A percentile compares a stretch with the other conserved stretches of the same genome.
Evolutionary conservation across 23 tunicate genomes (phyloP).

Genomic region (Trididemnum clinides): DNA sequence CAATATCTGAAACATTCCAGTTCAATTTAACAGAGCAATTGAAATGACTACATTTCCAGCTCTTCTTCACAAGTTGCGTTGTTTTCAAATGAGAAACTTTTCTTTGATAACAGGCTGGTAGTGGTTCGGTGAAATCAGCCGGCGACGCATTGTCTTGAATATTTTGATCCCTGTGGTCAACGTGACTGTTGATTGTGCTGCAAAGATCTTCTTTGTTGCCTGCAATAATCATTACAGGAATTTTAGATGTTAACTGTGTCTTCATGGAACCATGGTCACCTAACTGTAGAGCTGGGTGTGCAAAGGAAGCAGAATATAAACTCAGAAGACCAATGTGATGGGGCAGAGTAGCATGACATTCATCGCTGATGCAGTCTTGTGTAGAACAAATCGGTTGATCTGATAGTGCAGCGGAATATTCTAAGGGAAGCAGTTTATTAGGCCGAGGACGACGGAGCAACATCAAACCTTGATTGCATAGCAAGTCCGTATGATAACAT

Average conservation of each 20-base stretch:
- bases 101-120: background rate
- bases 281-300: background rate
- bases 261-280: background rate
- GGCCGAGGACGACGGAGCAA: too few relatives aligned
- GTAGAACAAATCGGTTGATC: too few relatives aligned
- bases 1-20: constrained; percentile 33
- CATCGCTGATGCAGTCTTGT: too few relatives aligned
- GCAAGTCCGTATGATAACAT: too few relatives aligned
- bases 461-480: too few relatives aligned
- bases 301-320: constrained; percentile 4
- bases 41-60: constrained; percentile 34
- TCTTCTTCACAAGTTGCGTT: constrained; percentile 17
- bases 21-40: constrained; percentile 54
- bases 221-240: constrained; percentile 4
- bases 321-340: background rate
- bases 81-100: background rate
- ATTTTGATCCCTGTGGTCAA: background rate
- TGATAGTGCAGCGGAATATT: too few relatives aligned
- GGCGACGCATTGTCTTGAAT: too few relatives aligned
- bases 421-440: too few relatives aligned
- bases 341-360: too few relatives aligned
- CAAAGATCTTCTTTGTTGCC: constrained; percentile 35
- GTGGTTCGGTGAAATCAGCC: background rate
- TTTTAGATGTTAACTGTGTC: background rate
- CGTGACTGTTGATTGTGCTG: background rate